These are phyloP conservation scores for Pteropus rufus DNA, from an alignment of 2,797 vertebrate species.

Conservation along the genomic window DNA sequence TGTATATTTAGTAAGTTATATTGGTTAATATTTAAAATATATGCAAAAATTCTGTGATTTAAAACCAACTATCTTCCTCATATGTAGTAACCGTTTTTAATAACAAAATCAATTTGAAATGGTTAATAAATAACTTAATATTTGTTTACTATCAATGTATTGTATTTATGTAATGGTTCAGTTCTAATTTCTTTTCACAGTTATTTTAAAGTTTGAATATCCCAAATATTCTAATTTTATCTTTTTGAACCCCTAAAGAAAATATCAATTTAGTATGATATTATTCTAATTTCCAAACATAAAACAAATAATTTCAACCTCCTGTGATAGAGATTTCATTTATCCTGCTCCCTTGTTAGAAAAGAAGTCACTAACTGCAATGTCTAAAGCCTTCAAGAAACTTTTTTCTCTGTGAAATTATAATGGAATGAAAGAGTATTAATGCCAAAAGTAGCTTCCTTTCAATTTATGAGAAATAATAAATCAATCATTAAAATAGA, in stretches of 20 bases:
- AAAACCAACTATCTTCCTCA: background rate
- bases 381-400: slow-evolving; percentile 38
- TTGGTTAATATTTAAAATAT: background rate
- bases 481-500: slow-evolving; percentile 72
- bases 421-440: slow-evolving; percentile 55
- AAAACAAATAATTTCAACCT: slow-evolving; percentile 39
- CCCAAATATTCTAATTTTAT: slow-evolving; percentile 18
- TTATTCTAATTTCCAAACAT: slow-evolving; percentile 20
- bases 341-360: slow-evolving; percentile 2
- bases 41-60: background rate
- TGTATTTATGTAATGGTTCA: background rate
- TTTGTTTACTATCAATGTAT: background rate
- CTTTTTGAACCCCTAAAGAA: background rate
- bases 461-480: slow-evolving; percentile 70
- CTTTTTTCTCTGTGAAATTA: slow-evolving; percentile 35
- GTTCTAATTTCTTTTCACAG: background rate
- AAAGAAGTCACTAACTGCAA: background rate
- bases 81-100: background rate
- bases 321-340: slow-evolving; percentile 34
- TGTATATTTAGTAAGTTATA: background rate
- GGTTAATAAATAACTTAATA: background rate
- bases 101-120: background rate
- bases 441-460: slow-evolving; percentile 59
- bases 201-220: background rate
- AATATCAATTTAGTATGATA: background rate